A percentile compares a stretch with the other conserved stretches of the same genome.
These are phyloP conservation scores for Paradisaea rubra DNA, from an alignment of 2,113 vertebrate species.

Conservation along the genomic window DNA sequence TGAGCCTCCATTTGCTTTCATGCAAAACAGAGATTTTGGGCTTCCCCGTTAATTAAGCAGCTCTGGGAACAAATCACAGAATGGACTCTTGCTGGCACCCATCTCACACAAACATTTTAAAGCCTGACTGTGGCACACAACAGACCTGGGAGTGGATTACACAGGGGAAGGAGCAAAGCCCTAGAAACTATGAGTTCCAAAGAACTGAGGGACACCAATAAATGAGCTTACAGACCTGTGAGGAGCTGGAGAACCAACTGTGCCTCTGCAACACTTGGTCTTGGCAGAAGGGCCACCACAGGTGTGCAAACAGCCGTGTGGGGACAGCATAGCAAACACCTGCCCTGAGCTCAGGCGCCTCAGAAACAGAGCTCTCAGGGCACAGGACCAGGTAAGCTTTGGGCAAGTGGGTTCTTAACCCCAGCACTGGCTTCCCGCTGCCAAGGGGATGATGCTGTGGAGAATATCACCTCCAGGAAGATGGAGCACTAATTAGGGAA, in stretches of 20 bases:
- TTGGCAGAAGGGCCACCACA: not conserved
- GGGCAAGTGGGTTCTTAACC: not conserved
- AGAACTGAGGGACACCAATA: not conserved
- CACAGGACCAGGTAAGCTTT: not conserved
- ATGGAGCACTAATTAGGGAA: not conserved
- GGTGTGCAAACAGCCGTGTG: not conserved
- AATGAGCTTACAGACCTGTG: not conserved
- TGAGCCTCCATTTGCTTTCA: not conserved
- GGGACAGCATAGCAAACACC: not conserved
- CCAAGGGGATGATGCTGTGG: not conserved
- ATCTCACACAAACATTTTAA: not conserved
- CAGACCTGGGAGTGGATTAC: not conserved
- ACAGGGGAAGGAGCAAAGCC: not conserved
- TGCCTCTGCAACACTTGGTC: accelerated
- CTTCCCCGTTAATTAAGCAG: not conserved
- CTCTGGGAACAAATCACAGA: not conserved
- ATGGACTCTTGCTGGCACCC: not conserved
- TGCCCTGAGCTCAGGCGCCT: not conserved
- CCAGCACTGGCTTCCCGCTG: not conserved
- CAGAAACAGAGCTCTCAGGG: not conserved
- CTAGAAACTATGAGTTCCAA: not conserved
- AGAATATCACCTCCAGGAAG: not conserved
- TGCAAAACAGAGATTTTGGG: not conserved
- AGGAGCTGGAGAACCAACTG: not conserved
- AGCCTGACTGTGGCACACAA: not conserved